Percentiles rank a stretch among this genome's conserved stretches.
phyloP scores from a whole-genome alignment of 2,888 invertebrate species.

The Agelastica alni region DNA sequence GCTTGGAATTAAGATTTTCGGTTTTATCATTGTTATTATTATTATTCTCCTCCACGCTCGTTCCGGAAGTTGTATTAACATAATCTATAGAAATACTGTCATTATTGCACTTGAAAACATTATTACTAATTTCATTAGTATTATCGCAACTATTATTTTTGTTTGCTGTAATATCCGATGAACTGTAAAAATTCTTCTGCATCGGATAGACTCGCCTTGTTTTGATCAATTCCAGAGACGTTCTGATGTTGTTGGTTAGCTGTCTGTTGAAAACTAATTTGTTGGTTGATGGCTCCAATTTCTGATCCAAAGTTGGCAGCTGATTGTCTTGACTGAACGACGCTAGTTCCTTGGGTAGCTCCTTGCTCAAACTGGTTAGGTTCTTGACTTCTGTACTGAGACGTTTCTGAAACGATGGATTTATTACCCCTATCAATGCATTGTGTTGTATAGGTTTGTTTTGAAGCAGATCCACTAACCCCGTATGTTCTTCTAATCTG shows the following conservation, averaged over 20 bases:
- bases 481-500: constrained; percentile 4
- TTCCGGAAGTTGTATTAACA: neutral
- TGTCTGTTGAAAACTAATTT: no score
- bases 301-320: constrained; percentile 12
- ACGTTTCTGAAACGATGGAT: neutral
- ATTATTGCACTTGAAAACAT: constrained; percentile 28
- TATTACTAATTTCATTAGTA: constrained; percentile 7
- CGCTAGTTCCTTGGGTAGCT: no score
- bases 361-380: neutral
- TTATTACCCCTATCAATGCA: constrained; percentile 9
- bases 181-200: constrained; percentile 21
- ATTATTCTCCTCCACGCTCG: constrained; percentile 3
- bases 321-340: constrained; percentile 12
- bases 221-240: constrained; percentile 12
- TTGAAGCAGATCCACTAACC: constrained; percentile 10
- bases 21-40: constrained; percentile 6
- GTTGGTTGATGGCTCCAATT: constrained; percentile 3
- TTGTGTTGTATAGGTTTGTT: constrained; percentile 3
- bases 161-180: constrained; percentile 18
- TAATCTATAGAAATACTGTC: constrained; percentile 8
- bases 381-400: constrained; percentile 9
- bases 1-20: constrained; percentile 2
- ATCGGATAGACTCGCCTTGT: constrained; percentile 15
- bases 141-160: constrained; percentile 10
- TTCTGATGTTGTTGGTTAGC: constrained; percentile 7